phyloP scores from a whole-genome alignment of 2,113 vertebrate genomes.

The Trachemys scripta region DNA sequence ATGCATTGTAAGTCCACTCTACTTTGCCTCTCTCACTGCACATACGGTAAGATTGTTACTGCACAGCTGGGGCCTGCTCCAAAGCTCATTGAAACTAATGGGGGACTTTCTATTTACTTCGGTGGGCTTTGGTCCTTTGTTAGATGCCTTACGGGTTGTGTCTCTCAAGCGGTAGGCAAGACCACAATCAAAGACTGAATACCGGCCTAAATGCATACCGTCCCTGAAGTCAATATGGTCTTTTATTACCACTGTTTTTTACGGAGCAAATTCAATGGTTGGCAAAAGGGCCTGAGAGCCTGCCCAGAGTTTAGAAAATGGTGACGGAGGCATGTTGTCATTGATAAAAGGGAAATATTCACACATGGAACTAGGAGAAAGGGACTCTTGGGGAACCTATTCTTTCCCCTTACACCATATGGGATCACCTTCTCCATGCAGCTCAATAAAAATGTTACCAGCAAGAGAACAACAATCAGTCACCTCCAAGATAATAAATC shows the following conservation, averaged over 20 bases:
- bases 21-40: neutral
- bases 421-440: neutral
- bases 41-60: neutral
- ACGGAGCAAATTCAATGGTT: neutral
- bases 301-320: neutral
- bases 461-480: neutral
- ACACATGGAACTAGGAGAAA: neutral
- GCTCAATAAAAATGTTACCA: neutral
- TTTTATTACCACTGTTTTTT: neutral
- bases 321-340: neutral
- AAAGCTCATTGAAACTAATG: neutral
- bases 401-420: neutral
- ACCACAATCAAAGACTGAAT: neutral
- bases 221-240: neutral
- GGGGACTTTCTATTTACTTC: neutral
- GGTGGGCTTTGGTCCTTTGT: neutral
- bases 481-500: neutral
- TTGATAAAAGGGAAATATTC: neutral
- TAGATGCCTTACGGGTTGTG: neutral
- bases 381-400: neutral
- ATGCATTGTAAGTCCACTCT: neutral
- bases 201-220: neutral
- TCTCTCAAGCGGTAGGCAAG: neutral
- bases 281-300: neutral
- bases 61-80: neutral